phyloP scores from a whole-genome alignment of 2,113 vertebrate genomes.

The Ptilorrhoa leucosticta region DNA sequence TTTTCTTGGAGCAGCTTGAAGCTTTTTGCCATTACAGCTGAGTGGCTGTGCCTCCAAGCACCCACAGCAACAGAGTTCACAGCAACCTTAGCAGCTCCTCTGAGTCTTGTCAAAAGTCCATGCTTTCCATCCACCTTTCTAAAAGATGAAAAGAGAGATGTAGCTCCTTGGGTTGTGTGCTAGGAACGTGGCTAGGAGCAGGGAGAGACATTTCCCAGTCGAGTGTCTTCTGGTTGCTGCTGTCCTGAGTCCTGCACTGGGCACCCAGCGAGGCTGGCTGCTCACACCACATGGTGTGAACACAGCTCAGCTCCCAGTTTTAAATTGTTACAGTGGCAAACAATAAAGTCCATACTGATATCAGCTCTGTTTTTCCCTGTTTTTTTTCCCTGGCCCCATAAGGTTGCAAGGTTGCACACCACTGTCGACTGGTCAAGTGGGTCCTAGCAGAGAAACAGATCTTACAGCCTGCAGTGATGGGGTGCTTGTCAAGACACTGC shows the following conservation, averaged over 20 bases:
- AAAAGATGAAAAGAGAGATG: neutral
- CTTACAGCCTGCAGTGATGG: neutral
- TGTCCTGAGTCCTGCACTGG: neutral
- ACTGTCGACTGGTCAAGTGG: neutral
- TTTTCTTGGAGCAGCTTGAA: neutral
- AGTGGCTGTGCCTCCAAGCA: neutral
- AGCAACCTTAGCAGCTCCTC: neutral
- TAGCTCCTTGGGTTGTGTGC: neutral
- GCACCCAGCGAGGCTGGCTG: neutral
- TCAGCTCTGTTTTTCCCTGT: accelerated
- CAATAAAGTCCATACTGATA: neutral
- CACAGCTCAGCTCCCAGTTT: neutral
- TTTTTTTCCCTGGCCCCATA: neutral
- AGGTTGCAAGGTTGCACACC: neutral
- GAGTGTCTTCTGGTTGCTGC: neutral
- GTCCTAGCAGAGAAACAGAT: neutral
- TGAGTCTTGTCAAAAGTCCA: neutral
- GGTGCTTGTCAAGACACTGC: neutral
- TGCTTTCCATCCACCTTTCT: neutral
- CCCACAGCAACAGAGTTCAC: neutral
- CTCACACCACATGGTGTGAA: neutral
- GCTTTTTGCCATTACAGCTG: neutral
- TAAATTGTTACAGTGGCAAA: neutral
- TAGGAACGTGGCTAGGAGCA: neutral
- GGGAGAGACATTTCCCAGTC: neutral